Evolutionary conservation across 2,888 invertebrate genomes (phyloP), one percentile per base, ranked within the genome.

Genomic region (Laspeyria flexula): DNA sequence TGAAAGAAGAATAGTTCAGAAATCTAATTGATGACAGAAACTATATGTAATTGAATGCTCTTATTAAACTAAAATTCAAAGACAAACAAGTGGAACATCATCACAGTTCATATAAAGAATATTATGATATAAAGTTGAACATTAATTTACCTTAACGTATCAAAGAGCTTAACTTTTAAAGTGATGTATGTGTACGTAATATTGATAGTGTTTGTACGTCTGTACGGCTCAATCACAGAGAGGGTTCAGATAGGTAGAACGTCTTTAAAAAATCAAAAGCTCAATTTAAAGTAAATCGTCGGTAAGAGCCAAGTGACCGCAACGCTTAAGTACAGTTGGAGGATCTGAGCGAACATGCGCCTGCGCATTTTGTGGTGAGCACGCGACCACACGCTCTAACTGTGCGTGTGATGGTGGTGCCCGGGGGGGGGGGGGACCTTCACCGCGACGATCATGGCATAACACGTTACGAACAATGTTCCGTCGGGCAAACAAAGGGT

Each of bases 301-400:
- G 10, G 30, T 11, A 16, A 15, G 31, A 23, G 45, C 0, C 12
- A 9, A 15, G 10, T 6, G 23, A 47, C 47, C 47, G 25, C 47
- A 47, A 6, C 30, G 0, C 34, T 34, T 47, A 16, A 21, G 13
- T n/a, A 21, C 4, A 29, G 34, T 29, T 43, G 16, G 11, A 23
- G 33, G 34, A 23, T 15, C 13, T 18, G 13, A 43, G n/a, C 27
- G 27, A 33, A 33, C 49, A 43, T 39, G 48, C 37, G 46, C 42
- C 10, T 12, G 25, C 48, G 25, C 43, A 49, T 49, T 43, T 33
- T 46, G 49, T 34, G 49, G 49, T 43, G 33, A 21, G 18, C 7
- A 21, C 38, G 21, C 18, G 15, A 43, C 49, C 43, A 9, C 49
- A 39, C 38, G n/a, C 1, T 3, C 31, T 25, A 16, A 31, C 43